These are phyloP conservation scores for Microchrysa polita DNA, from an alignment of 2,888 invertebrate genomes.

Conservation along the genomic window DNA sequence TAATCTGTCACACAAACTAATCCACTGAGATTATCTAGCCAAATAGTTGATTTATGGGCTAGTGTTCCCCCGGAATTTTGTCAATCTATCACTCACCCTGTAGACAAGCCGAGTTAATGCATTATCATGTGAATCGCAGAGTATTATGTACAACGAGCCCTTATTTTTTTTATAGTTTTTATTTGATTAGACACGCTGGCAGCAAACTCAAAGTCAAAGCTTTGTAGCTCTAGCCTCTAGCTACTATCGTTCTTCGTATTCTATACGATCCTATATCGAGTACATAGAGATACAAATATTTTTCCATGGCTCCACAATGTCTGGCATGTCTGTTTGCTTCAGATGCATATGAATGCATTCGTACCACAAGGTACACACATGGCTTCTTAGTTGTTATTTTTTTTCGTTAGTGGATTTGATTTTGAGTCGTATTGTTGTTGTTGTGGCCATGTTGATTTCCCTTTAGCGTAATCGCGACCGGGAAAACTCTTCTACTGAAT, in stretches of 20 bases:
- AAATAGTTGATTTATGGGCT: no score
- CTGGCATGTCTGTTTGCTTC: slow-evolving; percentile 2
- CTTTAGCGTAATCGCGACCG: slow-evolving; percentile 4
- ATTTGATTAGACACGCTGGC: background rate
- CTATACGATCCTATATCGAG: no score
- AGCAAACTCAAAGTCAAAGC: no score
- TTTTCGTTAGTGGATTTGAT: background rate
- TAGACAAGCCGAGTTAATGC: background rate
- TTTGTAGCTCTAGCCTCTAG: no score
- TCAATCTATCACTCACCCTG: background rate
- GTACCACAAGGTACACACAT: background rate
- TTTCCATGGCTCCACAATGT: slow-evolving; percentile 12
- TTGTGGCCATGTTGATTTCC: background rate
- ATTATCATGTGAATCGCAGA: no score
- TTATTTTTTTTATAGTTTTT: background rate
- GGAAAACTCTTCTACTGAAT: slow-evolving; percentile 4
- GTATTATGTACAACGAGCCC: background rate
- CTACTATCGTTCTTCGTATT: no score
- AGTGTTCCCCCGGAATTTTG: no score
- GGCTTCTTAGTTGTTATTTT: slow-evolving; percentile 6
- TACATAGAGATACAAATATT: background rate
- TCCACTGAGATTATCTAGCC: no score
- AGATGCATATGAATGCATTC: slow-evolving; percentile 2
- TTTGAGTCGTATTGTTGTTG: background rate
- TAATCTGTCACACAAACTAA: no score